Evolutionary conservation across 2,797 vertebrate genomes (phyloP).

Genomic region (Rhyacichthys aspro): DNA sequence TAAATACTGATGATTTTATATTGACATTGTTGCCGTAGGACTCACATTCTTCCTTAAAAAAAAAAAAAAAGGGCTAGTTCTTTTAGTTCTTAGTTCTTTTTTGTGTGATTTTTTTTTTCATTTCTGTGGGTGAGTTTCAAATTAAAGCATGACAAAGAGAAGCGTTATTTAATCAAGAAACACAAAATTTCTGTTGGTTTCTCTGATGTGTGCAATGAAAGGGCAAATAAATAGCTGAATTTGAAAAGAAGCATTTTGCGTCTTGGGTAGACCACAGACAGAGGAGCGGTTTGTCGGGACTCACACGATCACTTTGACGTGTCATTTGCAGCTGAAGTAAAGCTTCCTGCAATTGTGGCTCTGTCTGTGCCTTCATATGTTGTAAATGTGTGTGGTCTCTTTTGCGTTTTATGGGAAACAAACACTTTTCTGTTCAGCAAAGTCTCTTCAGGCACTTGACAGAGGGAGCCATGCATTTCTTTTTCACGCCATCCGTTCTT

Average conservation of each 20-base stretch:
- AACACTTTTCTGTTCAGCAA: slow-evolving; percentile 53
- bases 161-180: not conserved
- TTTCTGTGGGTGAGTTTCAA: not conserved
- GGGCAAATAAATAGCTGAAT: not conserved
- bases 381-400: slow-evolving; percentile 51
- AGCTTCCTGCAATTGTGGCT: slow-evolving; percentile 18
- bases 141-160: not conserved
- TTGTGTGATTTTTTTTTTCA: not conserved
- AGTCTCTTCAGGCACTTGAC: slow-evolving; percentile 59
- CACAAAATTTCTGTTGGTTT: not conserved
- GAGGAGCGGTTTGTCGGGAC: not conserved
- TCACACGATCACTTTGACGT: slow-evolving; percentile 3
- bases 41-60: no score
- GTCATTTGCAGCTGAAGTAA: slow-evolving; percentile 2
- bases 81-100: no score
- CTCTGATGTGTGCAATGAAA: not conserved
- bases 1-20: no score
- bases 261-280: not conserved
- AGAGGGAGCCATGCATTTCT: slow-evolving; percentile 57
- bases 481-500: slow-evolving; percentile 57
- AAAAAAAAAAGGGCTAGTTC: no score
- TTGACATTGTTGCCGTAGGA: no score
- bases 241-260: not conserved
- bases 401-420: slow-evolving; percentile 43
- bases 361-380: slow-evolving; percentile 17